A percentile compares a stretch with the other conserved stretches of the same genome.
Conservation (phyloP, 1,140 invertebrate genomes). For the Mylabris phalerata region DNA sequence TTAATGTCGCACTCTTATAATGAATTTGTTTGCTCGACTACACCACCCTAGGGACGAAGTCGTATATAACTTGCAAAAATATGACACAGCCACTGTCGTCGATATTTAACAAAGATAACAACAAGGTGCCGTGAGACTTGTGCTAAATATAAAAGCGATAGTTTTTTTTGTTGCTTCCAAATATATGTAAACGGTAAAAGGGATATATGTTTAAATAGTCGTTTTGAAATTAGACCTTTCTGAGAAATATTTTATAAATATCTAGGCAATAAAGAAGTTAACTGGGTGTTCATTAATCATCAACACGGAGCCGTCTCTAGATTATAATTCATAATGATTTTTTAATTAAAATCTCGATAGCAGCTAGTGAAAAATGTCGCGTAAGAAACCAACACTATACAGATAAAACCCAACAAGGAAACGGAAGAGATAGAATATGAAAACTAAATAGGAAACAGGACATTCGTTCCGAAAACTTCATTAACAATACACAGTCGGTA, state of each 20-base stretch:
- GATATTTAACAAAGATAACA: conserved; percentile 7
- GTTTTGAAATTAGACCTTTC: conserved; percentile 6
- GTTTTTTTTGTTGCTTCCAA: no score
- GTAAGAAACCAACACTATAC: conserved; percentile 31
- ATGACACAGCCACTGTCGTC: conserved; percentile 2
- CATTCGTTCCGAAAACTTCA: conserved; percentile 14
- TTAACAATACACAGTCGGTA: conserved; percentile 22
- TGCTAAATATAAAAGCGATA: no score
- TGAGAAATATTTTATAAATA: conserved; percentile 12
- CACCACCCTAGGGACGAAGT: conserved; percentile 22
- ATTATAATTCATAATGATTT: conserved; percentile 36
- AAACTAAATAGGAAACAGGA: conserved; percentile 10
- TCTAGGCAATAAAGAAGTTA: conserved; percentile 22
- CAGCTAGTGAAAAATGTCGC: conserved; percentile 30
- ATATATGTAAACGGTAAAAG: no score
- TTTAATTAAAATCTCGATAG: conserved; percentile 34
- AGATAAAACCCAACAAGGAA: conserved; percentile 18
- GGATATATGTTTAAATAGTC: conserved; percentile 2
- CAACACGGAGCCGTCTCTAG: conserved; percentile 16
- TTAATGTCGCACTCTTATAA: conserved; percentile 33
- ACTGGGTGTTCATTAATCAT: conserved; percentile 20
- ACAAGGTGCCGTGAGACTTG: conserved; percentile 2
- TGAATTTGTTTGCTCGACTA: conserved; percentile 31
- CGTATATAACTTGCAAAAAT: conserved; percentile 22
- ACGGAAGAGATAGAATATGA: conserved; percentile 13